Evolutionary conservation across 2,888 invertebrate genomes (phyloP), one percentile per base, ranked within the genome.

Genomic region (Cylloceria caligata): DNA sequence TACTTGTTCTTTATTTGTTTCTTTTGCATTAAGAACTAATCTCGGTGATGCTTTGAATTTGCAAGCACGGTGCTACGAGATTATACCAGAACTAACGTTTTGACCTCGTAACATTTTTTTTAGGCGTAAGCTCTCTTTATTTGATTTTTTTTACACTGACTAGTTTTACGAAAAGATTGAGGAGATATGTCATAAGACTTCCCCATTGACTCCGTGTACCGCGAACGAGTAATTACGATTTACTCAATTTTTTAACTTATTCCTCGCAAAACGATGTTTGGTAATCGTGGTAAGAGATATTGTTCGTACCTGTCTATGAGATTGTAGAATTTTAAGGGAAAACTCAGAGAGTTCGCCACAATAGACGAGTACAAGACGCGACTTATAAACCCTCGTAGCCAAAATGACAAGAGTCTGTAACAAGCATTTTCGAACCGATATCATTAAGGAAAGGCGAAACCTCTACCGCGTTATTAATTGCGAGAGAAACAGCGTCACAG

Each of bases 241-340:
- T 19, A 9, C 62, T 52, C 21, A 45, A 34, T 11, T 62, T 6
- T 52, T 65, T 52, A 79, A 82, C 71, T 82, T 75, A 79, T 71
- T 82, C 36, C 74, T 79, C 78, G 79, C 65, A 42, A 47, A 57
- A 74, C 49, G 47, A 75, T 52, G 60, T 45, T 57, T 24, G 52
- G 36, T 47, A 72, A 72, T 49, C 42, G 45, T 45, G 16, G 65
- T 47, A 57, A 81, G 73, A 77, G 77, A 78, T 19, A 81, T 81
- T 74, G 27, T 62, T 82, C 78, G 79, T 82, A 82, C 82, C 82
- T 82, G 82, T 75, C 79, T 82, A 79, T 79, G 79, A 79, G 67
- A 75, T 62, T 55, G 82, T 82, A 82, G 79, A 79, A 82, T 75
- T 36, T 79, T 82, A 82, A 79, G 64, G 64, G 45, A 69, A 72